Evolutionary conservation across 2,888 invertebrate genomes (phyloP), one percentile per base, ranked within the genome.

Genomic region (Helleia helle): DNA sequence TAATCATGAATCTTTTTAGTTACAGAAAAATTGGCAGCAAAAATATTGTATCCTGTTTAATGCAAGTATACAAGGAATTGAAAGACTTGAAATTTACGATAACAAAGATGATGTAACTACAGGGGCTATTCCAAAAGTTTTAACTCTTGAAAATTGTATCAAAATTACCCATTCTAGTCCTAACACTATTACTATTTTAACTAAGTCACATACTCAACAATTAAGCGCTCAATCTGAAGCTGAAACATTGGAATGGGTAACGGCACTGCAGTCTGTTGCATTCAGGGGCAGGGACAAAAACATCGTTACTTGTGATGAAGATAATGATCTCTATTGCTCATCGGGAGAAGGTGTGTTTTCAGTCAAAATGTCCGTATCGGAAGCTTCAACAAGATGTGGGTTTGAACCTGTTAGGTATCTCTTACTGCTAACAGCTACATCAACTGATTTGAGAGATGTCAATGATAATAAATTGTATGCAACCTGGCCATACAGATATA

Each of bases 261-360:
- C 85, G 46, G 92, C 92, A 3, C 85, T 95, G 42, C 94, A 94
- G 62, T 88, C 90, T 7, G 93, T 95, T 17, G 94, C 94, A 1
- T 95, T 95, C 61, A 90, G 90, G 58, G 91, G 90, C 45, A 86
- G 84, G 55, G 83, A 87, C 41, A 86, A 89, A 0, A 80, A 69
- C 50, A 89, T 88, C 30, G 77, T 85, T 18, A 79, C 76, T 43
- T 90, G 93, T 60, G 93, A 94, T 74, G 93, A 94, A 77, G 94
- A 94, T 58, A 94, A 94, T 71, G 94, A 94, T 69, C 77, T 95
- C n/a, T 95, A 94, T 64, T 94, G 93, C 63, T 92, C 94, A 27
- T 92, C 93, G 43, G 93, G 92, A 14, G 93, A 94, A 75, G 93
- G 93, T 37, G 86, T 93, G 9, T 94, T 94, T 64, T 89, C 89